Percentiles rank a stretch among this genome's conserved stretches.
Evolutionary conservation across 2,888 invertebrate species (phyloP).

Genomic region (Chrysolina oricalcia): DNA sequence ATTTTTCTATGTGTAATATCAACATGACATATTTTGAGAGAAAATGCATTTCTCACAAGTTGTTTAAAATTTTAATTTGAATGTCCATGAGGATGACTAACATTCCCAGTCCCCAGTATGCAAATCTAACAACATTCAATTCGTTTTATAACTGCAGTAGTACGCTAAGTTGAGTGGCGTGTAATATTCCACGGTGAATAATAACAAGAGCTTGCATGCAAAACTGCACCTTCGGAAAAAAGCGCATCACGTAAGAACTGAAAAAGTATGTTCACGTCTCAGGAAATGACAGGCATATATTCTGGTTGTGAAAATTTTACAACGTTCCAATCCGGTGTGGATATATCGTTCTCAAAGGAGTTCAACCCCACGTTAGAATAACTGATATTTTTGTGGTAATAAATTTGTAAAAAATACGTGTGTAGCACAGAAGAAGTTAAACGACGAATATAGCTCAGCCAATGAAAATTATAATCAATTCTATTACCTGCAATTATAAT

Average conservation of each 20-base stretch:
- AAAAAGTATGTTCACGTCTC: background rate
- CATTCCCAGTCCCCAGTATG: background rate
- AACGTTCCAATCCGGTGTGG: background rate
- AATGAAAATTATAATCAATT: too few relatives aligned
- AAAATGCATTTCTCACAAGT: background rate
- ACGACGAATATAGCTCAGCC: too few relatives aligned
- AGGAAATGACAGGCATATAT: background rate
- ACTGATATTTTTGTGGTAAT: too few relatives aligned
- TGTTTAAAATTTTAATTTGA: background rate
- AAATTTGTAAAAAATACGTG: too few relatives aligned
- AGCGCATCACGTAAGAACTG: conserved; percentile 7
- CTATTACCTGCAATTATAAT: too few relatives aligned
- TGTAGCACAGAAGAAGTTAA: too few relatives aligned
- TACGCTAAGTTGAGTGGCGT: background rate
- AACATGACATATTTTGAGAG: background rate
- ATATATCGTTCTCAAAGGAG: background rate
- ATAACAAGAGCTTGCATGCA: conserved; percentile 1
- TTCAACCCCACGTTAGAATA: too few relatives aligned
- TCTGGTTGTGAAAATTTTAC: background rate
- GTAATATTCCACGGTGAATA: background rate
- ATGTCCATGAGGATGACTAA: background rate
- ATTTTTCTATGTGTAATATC: too few relatives aligned
- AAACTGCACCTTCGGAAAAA: background rate
- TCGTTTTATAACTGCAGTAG: conserved; percentile 3
- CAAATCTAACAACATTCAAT: background rate